Conservation (phyloP, 2,888 invertebrate genomes). For the Erebia aethiops region DNA sequence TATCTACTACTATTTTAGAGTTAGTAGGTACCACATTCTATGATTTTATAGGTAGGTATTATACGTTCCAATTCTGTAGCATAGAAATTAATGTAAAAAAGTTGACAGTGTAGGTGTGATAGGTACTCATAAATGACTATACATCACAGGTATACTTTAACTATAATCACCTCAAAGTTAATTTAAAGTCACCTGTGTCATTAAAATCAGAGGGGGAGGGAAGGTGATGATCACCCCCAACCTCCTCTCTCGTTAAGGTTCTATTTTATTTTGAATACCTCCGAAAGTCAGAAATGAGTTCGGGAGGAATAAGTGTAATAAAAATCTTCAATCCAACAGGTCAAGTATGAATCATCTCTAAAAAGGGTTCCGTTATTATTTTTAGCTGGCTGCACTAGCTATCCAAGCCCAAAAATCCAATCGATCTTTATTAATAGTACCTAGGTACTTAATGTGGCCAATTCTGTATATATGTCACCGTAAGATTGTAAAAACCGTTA, state of each 20-base stretch:
- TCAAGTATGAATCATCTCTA: neutral
- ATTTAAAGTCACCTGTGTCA: conserved; percentile 23
- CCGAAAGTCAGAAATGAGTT: conserved; percentile 40
- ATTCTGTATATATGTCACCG: too few relatives aligned
- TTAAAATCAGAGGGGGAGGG: conserved; percentile 42
- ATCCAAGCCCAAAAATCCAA: too few relatives aligned
- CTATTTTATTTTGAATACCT: conserved; percentile 65
- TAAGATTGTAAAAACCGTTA: too few relatives aligned
- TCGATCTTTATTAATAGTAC: too few relatives aligned
- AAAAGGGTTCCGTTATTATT: conserved; percentile 7
- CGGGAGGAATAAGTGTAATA: conserved; percentile 56
- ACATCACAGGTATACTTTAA: conserved; percentile 16
- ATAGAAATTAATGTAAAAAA: too few relatives aligned
- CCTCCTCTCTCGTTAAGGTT: conserved; percentile 49
- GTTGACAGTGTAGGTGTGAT: neutral
- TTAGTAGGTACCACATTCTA: too few relatives aligned
- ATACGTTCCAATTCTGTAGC: too few relatives aligned
- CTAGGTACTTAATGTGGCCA: too few relatives aligned
- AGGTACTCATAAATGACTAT: conserved; percentile 14
- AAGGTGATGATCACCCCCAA: conserved; percentile 65
- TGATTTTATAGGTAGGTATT: too few relatives aligned
- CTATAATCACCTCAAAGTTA: conserved; percentile 29
- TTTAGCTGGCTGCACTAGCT: too few relatives aligned
- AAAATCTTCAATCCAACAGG: conserved; percentile 14
- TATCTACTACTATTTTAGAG: too few relatives aligned